Conservation (phyloP, 2,113 vertebrate genomes). For the Brachypodius melanocephalos region DNA sequence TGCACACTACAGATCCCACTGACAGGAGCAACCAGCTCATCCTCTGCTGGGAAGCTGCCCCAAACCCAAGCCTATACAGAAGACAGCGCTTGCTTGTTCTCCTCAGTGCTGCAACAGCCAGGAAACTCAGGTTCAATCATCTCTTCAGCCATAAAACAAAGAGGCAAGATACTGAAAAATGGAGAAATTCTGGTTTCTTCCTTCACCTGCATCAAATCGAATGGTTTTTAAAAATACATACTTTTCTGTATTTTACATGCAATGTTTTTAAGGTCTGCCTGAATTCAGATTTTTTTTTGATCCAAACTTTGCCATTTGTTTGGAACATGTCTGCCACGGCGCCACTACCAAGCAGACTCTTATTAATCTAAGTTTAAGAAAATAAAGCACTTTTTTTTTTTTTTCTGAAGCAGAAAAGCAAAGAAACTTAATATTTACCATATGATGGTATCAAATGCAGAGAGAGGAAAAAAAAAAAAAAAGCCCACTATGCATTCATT, state of each 20-base stretch:
- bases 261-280: neutral
- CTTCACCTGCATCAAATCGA: neutral
- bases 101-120: neutral
- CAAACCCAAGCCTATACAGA: neutral
- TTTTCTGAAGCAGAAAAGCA: neutral
- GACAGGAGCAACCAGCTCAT: neutral
- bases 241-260: neutral
- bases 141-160: neutral
- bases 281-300: neutral
- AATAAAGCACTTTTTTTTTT: neutral
- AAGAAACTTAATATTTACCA: constrained; percentile 16
- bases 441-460: neutral
- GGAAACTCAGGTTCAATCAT: neutral
- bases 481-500: neutral
- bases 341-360: rapidly evolving
- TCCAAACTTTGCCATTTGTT: neutral
- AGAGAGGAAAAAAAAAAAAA: neutral
- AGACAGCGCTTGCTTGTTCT: rapidly evolving
- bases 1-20: rapidly evolving
- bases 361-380: neutral
- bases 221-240: neutral
- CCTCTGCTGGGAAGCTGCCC: neutral
- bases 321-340: neutral
- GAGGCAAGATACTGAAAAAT: neutral
- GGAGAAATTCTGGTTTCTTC: neutral